Base-by-base conservation (phyloP, 2,888 invertebrate species). In the Eustalomyia histrio region DNA sequence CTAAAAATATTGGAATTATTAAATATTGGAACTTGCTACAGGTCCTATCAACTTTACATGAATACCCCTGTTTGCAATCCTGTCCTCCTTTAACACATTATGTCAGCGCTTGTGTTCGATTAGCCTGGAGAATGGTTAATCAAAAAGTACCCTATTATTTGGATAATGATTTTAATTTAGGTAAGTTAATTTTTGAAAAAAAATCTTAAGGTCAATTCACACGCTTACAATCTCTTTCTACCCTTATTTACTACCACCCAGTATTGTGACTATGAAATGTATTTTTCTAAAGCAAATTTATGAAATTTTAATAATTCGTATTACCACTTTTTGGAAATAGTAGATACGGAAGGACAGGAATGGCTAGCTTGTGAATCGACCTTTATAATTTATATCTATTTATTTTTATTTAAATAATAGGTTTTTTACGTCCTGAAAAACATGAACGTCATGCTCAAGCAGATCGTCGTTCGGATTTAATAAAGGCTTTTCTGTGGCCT, bases 11-110 rank as follows among this genome's bases (percentile, higher is more conserved):
- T n/a, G n/a, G n/a, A n/a, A n/a, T n/a, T n/a, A n/a, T n/a, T n/a
- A n/a, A n/a, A n/a, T 58, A 10, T 29, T 53, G 7, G 1, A 29
- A 29, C 7, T 29, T 29, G 5, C 7, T 53, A 91, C 92, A 96
- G 92, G 94, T 99, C 83, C 94, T 97, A 90, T 95, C 95, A 84
- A 98, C 98, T 0, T 92, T 99, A 17, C 97, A 96, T 87, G 98
- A 98, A 92, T 99, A 98, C 91, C 97, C 97, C 39, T 96, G 97
- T 89, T 92, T 99, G 86, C 95, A 95, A 84, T 91, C 93, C 0
- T 97, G 97, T 88, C 92, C 92, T 0, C 94, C 95, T 33, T 92
- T 98, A 74, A 93, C 94, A 86, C 94, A 94, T 85, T 97, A 97
- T 89, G 95, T 97, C 68, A 92, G 94, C 35, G 95, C 95, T 52